phyloP scores from a whole-genome alignment of 1,140 invertebrate genomes.

The Tetraneura akinire region DNA sequence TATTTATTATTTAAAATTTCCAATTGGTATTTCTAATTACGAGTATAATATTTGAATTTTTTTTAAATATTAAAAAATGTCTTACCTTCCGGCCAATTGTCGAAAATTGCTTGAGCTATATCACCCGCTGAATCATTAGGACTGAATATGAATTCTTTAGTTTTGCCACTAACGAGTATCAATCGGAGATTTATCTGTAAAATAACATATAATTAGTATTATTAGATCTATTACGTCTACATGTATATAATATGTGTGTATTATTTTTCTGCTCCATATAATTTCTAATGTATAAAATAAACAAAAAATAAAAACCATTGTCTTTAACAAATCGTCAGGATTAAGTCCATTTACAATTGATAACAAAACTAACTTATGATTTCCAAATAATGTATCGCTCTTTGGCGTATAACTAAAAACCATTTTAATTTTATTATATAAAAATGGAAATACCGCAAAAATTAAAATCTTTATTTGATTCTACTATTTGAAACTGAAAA shows the following conservation, averaged over 20 bases:
- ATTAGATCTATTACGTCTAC: too few relatives aligned
- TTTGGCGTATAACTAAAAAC: constrained; percentile 40
- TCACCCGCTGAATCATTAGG: constrained; percentile 95
- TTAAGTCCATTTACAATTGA: constrained; percentile 24
- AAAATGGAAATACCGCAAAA: too few relatives aligned
- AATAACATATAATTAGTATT: constrained; percentile 54
- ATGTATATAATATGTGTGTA: too few relatives aligned
- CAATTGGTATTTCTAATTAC: neutral
- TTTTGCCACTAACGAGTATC: constrained; percentile 97
- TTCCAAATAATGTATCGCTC: constrained; percentile 5
- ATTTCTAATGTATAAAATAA: neutral
- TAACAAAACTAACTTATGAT: constrained; percentile 10
- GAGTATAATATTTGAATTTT: neutral
- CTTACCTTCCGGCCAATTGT: constrained; percentile 94
- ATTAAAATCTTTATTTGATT: neutral
- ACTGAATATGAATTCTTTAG: constrained; percentile 97
- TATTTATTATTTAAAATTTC: too few relatives aligned
- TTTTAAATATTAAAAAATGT: too few relatives aligned
- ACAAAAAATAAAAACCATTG: constrained; percentile 1
- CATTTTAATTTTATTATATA: constrained; percentile 26
- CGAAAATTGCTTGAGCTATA: constrained; percentile 97
- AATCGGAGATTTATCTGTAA: constrained; percentile 94
- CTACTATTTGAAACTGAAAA: neutral
- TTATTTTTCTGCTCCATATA: too few relatives aligned
- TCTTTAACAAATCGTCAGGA: constrained; percentile 29